These are phyloP conservation scores for Mormyrops boulengeri DNA, from an alignment of 2,797 vertebrate genomes.

Conservation along the genomic window DNA sequence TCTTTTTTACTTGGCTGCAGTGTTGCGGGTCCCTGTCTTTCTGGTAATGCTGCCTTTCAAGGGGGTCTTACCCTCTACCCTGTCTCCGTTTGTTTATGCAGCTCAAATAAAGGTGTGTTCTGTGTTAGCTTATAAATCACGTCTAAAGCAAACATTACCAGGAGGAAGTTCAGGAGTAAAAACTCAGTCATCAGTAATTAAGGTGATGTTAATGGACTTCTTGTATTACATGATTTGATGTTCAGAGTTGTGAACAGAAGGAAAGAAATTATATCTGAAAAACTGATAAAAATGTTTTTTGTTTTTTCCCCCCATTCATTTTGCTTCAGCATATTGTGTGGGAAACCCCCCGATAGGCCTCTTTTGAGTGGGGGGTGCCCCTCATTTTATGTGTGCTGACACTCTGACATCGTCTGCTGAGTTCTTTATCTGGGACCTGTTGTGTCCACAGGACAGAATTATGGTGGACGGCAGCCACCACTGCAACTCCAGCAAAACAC, in stretches of 20 bases:
- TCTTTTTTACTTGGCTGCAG: slow-evolving; percentile 8
- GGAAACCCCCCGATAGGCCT: slow-evolving; percentile 57
- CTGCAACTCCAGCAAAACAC: slow-evolving; percentile 26
- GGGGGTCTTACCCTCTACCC: not conserved
- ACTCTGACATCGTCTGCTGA: slow-evolving; percentile 60
- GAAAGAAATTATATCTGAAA: not conserved
- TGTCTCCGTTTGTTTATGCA: not conserved
- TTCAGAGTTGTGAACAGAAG: not conserved
- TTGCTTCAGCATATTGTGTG: not conserved
- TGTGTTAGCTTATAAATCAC: not conserved
- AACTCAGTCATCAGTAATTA: not conserved
- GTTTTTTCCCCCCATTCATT: not conserved
- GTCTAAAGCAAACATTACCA: not conserved
- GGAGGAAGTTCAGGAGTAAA: not conserved
- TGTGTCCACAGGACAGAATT: slow-evolving; percentile 40
- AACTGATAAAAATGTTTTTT: not conserved
- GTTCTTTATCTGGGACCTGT: slow-evolving; percentile 63
- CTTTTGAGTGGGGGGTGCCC: slow-evolving; percentile 46
- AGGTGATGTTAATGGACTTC: not conserved
- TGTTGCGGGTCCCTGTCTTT: slow-evolving; percentile 13
- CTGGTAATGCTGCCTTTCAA: slow-evolving; percentile 23
- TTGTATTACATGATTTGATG: not conserved
- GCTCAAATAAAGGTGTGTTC: not conserved
- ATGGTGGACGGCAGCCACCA: slow-evolving; percentile 38
- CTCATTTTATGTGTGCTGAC: slow-evolving; percentile 65